Evolutionary conservation across 2,113 vertebrate species (phyloP), one percentile per base, ranked within the genome.

Genomic region (Chrysochloris asiatica): DNA sequence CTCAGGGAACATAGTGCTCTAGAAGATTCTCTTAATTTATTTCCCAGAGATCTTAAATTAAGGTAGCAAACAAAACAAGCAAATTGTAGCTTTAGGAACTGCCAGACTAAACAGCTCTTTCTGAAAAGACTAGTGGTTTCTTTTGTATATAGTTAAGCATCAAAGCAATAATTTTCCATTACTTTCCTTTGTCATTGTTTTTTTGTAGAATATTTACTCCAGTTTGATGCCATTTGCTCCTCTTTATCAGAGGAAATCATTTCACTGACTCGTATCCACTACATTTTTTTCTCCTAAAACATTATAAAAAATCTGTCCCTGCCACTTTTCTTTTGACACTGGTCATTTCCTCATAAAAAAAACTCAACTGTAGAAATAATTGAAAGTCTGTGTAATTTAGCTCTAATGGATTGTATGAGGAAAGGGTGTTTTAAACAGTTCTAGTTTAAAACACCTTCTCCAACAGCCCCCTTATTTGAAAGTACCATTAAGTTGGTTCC

Each of bases 91-190:
- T 52, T 88, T 85, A 92, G 65, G 71, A 95, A 89, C 50, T 92
- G 78, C 41, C 75, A 91, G 72, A 65, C 63, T 83, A 83, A 75
- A 75, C 47, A 75, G 72, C 72, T 75, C 41, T 83, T 83, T 61
- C 59, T 67, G 61, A 87, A 91, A 95, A 90, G 54, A 88, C 89
- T 89, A 76, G 69, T 88, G 56, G 79, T 91, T 94, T 92, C 86
- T 85, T 92, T 94, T 83, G 86, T 75, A 85, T 88, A 83, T 30
- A 93, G 52, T 96, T 95, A 94, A 91, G 17, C 78, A 72, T 41
- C 50, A 91, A 96, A 79, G 85, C 65, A 95, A 76, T 95, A 96
- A 97, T 96, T 96, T 96, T 78, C 93, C 90, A 93, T 88, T 97
- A 86, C 36, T 91, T 88, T 85, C 43, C 22, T 91, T 93, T 94